A percentile compares a stretch with the other conserved stretches of the same genome.
Evolutionary conservation across 2,888 invertebrate genomes (phyloP).

Genomic region (Caenorhabditis zanzibari): DNA sequence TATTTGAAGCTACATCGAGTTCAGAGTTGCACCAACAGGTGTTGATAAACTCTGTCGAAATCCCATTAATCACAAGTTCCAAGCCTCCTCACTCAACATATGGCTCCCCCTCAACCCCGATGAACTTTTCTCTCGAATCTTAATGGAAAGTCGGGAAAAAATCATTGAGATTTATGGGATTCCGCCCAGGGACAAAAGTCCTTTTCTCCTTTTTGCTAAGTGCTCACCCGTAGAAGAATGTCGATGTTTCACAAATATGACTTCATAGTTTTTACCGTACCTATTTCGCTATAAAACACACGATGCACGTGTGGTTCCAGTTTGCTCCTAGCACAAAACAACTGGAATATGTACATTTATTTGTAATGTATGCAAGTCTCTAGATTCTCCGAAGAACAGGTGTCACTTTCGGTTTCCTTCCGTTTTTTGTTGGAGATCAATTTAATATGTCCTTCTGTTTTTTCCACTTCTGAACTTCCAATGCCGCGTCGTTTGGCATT

Average conservation of each 20-base stretch:
- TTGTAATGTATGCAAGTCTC: constrained; percentile 7
- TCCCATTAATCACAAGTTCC: constrained; percentile 3
- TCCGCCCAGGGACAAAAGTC: too few relatives aligned
- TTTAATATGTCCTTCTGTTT: constrained; percentile 32
- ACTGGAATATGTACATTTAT: constrained; percentile 10
- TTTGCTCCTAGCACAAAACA: constrained; percentile 29
- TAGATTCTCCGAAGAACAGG: constrained; percentile 22
- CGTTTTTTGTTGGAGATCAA: neutral
- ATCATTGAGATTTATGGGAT: neutral
- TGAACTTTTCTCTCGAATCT: neutral
- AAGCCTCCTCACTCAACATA: neutral
- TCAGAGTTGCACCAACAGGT: neutral
- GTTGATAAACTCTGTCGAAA: neutral
- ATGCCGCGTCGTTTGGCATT: constrained; percentile 29
- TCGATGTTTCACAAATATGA: neutral
- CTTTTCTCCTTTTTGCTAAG: too few relatives aligned
- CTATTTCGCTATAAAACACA: neutral
- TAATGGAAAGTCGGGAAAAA: neutral
- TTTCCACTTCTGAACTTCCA: constrained; percentile 5
- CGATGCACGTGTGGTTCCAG: constrained; percentile 24
- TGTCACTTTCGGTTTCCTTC: constrained; percentile 35
- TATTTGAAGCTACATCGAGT: neutral
- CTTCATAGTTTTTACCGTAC: neutral
- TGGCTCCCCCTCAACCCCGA: neutral
- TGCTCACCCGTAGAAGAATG: too few relatives aligned